Evolutionary conservation across 2,888 invertebrate species (phyloP), one percentile per base, ranked within the genome.

Genomic region (Eulithis prunata): DNA sequence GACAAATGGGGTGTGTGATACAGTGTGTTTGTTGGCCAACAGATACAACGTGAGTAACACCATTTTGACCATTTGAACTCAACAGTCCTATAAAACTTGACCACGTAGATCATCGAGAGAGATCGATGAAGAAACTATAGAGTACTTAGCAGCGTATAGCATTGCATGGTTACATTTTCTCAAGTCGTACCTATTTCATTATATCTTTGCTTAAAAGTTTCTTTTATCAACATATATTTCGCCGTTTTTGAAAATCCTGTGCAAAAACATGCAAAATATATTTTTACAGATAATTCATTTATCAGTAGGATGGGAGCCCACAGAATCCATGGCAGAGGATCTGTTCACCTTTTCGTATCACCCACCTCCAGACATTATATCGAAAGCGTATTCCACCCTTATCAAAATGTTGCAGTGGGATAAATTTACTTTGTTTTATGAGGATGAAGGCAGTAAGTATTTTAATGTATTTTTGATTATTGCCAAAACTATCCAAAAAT

Each of bases 351-450:
- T 92, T 68, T 80, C 83, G 3, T 92, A 90, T 69, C 94, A 96
- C 81, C 97, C 98, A 0, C 95, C 96, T 66, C 94, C 96, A 3
- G 91, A 94, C 36, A 80, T 94, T 3, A 89, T 96, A 55, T 94
- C 96, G 8, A 93, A 93, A 85, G 96, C 96, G 0, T 94, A 95
- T 71, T 95, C 95, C 2, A 95, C 95, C 54, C 91, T 97, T 12
- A 94, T 97, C 2, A 93, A 94, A 64, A 94, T 95, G 62, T 95
- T 96, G 90, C 93, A 84, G 46, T 98, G 97, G 97, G 94, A 95
- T 66, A 94, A 94, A 71, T 97, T 96, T 80, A 96, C 96, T 5
- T 94, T 97, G 57, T 90, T 98, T 51, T 98, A 97, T 78, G 97
- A 98, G 81, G 94, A 95, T 62, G 94, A 96, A 70, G 95, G 96